Evolutionary conservation across 2,888 invertebrate genomes (phyloP), one percentile per base, ranked within the genome.

Genomic region (Cenopis cana): DNA sequence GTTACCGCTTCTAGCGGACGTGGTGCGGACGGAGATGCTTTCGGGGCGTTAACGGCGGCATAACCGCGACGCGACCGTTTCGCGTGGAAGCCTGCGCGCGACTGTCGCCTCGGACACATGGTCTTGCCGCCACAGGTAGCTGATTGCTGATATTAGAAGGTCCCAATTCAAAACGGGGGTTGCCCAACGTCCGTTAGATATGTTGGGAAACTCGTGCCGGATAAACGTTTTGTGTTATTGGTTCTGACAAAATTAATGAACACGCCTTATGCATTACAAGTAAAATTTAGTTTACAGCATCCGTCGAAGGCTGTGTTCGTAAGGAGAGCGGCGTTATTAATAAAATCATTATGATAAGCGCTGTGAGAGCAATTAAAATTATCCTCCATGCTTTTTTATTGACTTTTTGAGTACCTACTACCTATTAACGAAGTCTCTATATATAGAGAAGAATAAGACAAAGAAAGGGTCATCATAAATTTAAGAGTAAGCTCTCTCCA

Each of bases 41-140:
- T 84, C 83, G 84, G 78, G 76, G 77, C 74, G 82, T 78, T 81
- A 77, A 84, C 77, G 84, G 83, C 82, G 85, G 81, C 87, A 86
- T 87, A 77, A 46, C 77, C 84, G 82, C 73, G 73, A 84, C 89
- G 85, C 90, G 86, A 89, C 93, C 89, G 89, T 76, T 80, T 82
- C 87, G 91, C 90, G 86, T 89, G 89, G 84, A 87, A 85, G 93
- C 87, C 92, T 93, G 92, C 93, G 93, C 93, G 90, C 89, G 86
- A 93, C 93, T 93, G 91, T 80, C 86, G 84, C 75, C 77, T 78
- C 76, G 69, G 80, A 81, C 87, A 87, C 88, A 88, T 89, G 89
- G 84, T 84, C 76, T 77, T 75, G 75, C 83, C 83, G 86, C 91
- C 82, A 92, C 93, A 93, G 93, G 93, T 93, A 92, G 89, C 88